Conservation (phyloP, 2,888 invertebrate species). For the Callimorpha dominula region DNA sequence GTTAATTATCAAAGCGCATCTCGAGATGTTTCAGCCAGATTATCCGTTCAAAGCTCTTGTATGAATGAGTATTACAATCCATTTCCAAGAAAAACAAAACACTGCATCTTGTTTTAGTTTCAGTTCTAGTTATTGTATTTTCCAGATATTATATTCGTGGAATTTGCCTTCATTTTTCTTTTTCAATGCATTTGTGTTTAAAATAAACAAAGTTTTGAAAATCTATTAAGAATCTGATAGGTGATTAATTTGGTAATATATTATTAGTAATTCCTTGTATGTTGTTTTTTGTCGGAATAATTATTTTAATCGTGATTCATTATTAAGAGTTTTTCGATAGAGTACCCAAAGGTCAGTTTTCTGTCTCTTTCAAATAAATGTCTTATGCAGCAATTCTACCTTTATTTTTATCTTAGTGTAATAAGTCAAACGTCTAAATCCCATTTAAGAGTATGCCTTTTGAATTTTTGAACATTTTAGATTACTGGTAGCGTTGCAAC, state of each 20-base stretch:
- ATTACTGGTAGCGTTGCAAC: not conserved
- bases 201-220: not conserved
- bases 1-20: not conserved
- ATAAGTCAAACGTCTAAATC: too few relatives aligned
- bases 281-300: not conserved
- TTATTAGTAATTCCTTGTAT: not conserved
- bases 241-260: not conserved
- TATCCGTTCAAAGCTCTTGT: conserved; percentile 27
- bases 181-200: not conserved
- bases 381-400: too few relatives aligned
- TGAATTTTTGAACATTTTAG: not conserved
- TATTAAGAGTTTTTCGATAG: not conserved
- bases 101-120: conserved; percentile 66
- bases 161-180: conserved; percentile 59
- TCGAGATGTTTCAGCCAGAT: conserved; percentile 31
- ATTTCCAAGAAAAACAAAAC: conserved; percentile 63
- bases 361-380: not conserved
- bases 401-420: too few relatives aligned
- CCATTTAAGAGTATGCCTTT: too few relatives aligned
- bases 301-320: not conserved
- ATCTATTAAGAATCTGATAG: not conserved
- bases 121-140: conserved; percentile 56
- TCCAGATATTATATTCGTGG: conserved; percentile 60
- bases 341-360: not conserved
- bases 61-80: conserved; percentile 39